Base-by-base conservation (phyloP, 2,797 vertebrate species). In the Phyllotis vaccarum region DNA sequence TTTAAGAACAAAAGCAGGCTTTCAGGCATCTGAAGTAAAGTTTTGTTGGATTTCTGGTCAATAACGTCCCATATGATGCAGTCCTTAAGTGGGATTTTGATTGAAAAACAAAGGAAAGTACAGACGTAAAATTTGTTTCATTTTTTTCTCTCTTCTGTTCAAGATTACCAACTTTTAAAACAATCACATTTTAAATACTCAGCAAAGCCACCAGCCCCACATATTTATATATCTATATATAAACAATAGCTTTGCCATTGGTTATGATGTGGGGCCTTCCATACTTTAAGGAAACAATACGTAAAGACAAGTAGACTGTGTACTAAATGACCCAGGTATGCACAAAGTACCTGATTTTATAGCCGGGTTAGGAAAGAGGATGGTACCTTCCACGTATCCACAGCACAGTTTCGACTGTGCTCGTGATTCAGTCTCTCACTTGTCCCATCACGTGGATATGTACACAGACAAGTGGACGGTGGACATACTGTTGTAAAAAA, bases 151-250 rank as follows among this genome's bases (percentile, higher is more conserved):
- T 94, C 43, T 49, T 49, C 5, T 98, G 66, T 70, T 97, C 96
- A 97, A 97, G 52, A 62, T 96, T 97, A 83, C 94, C 96, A 98
- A 86, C 82, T 97, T 98, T 98, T 94, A 93, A 98, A 98, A 97
- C 96, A 98, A 97, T 98, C 97, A 98, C 94, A 98, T 98, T 96
- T 96, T 97, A 98, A 98, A 97, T 95, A 98, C 87, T 97, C 94
- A 92, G 97, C 97, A 97, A 96, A 87, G 91, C 37, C 78, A 54
- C 92, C 92, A 49, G 93, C 13, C 94, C 29, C 87, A 90, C n/a
- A 93, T 97, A 98, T 97, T 98, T 97, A 98, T 98, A 98, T 96
- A 97, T 95, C 92, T 98, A 98, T 97, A 97, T 97, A 98, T 97
- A 97, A 98, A 97, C 95, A 98, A 82, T 95, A 98, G 83, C 72